Evolutionary conservation across 2,797 vertebrate genomes (phyloP).

Genomic region (Coranthus polyacanthus): DNA sequence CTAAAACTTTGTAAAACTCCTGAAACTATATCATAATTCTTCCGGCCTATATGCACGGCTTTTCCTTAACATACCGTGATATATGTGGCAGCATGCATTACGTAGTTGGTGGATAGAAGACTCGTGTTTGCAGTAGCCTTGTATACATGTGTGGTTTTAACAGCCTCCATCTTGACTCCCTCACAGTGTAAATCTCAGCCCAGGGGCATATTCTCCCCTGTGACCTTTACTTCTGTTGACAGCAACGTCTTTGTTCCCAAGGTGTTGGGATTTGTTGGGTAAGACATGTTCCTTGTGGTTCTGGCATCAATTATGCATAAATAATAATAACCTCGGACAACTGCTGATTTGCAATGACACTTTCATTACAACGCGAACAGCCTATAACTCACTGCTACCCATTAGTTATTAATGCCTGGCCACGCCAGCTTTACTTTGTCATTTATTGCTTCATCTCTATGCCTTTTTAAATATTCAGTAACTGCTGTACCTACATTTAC

Average conservation of each 20-base stretch:
- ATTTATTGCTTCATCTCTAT: constrained; percentile 90
- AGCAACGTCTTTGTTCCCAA: constrained; percentile 78
- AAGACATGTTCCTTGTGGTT: constrained; percentile 83
- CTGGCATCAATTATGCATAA: constrained; percentile 90
- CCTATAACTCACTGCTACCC: constrained; percentile 86
- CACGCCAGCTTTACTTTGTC: constrained; percentile 89
- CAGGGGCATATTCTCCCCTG: constrained; percentile 67
- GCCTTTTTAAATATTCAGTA: constrained; percentile 90
- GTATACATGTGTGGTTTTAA: constrained; percentile 51
- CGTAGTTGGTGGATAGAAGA: constrained; percentile 2
- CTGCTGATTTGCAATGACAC: constrained; percentile 91
- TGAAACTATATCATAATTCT: no score
- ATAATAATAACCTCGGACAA: constrained; percentile 90
- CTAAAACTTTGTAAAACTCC: no score
- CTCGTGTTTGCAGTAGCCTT: constrained; percentile 38
- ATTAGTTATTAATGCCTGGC: constrained; percentile 90
- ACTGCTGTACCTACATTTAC: constrained; percentile 89
- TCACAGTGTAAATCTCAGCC: constrained; percentile 72
- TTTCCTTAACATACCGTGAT: neutral
- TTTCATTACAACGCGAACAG: constrained; percentile 87
- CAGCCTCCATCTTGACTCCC: constrained; percentile 25
- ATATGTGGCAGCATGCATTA: neutral
- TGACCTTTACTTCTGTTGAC: constrained; percentile 83
- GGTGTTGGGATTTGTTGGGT: constrained; percentile 78
- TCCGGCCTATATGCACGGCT: no score